Base-by-base conservation (phyloP, 1,140 invertebrate species). In the Zaprionus gabonicus region DNA sequence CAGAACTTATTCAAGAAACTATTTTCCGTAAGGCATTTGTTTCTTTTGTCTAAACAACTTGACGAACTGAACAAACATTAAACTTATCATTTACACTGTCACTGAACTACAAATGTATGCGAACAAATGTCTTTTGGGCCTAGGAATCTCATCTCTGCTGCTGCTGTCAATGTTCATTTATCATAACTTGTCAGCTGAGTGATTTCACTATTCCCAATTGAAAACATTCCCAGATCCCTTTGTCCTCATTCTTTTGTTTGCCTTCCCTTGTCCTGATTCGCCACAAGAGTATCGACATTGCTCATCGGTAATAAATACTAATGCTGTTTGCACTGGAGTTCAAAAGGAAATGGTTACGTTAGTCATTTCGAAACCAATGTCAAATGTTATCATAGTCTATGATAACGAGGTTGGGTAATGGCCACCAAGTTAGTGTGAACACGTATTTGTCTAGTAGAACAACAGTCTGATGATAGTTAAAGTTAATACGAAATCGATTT, bases 291-390 rank as follows among this genome's bases (percentile, higher is more conserved):
- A 58, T 51, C 23, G 25, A 46, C 38, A 60, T 15, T 51, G 34
- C 23, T 49, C 28, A 34, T n/a, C 57, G 59, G 63, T 68, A 76
- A 88, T 81, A 90, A 90, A 90, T 83, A 81, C 81, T 83, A 70
- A 74, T 74, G 66, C 75, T 67, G 62, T 90, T 76, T 79, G 71
- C 64, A 60, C 17, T 58, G 59, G 46, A 70, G 64, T 75, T 72
- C n/a, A 71, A 78, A 82, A 49, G 57, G 38, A 76, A 86, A 82
- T 68, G 67, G 65, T 82, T 79, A 55, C 20, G 27, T 46, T 31
- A 58, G n/a, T 25, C 57, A 28, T 62, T 68, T 27, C 27, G 17
- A 76, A 58, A 64, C 28, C 55, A 53, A 55, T 46, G 17, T 46
- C 15, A 5, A 63, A 10, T 59, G 51, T 58, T 66, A 25, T 25